Percentiles rank a stretch among this genome's conserved stretches.
phyloP scores from a whole-genome alignment of 1,140 invertebrate genomes.

The Plectus sambesii region DNA sequence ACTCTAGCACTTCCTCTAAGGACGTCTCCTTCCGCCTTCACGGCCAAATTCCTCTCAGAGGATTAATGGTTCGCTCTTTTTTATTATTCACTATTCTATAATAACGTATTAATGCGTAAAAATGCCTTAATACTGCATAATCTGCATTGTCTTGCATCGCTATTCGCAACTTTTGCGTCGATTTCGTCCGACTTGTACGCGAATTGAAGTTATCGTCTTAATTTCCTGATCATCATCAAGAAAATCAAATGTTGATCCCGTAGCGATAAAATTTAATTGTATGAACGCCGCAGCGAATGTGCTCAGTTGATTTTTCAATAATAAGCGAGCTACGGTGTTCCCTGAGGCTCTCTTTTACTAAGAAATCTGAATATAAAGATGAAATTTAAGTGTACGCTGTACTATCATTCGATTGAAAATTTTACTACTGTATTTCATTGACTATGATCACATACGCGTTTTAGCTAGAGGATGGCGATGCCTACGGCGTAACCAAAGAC shows the following conservation, averaged over 20 bases:
- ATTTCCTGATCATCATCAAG: neutral
- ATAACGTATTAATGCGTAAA: conserved; percentile 2
- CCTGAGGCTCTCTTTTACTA: too few relatives aligned
- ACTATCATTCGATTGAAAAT: too few relatives aligned
- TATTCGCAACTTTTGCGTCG: neutral
- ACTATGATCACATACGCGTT: too few relatives aligned
- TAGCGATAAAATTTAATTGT: too few relatives aligned
- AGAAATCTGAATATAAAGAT: too few relatives aligned
- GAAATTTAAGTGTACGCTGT: too few relatives aligned
- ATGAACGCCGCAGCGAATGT: too few relatives aligned
- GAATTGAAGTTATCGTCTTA: neutral
- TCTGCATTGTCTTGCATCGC: neutral
- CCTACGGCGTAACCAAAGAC: too few relatives aligned
- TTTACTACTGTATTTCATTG: too few relatives aligned
- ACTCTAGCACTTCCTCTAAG: neutral
- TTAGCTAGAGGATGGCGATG: too few relatives aligned
- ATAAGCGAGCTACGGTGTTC: too few relatives aligned
- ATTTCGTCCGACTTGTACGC: neutral
- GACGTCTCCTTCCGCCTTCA: neutral
- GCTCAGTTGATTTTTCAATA: too few relatives aligned
- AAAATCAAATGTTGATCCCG: neutral
- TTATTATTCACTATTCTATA: neutral
- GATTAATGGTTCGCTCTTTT: conserved; percentile 1
- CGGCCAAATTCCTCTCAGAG: conserved; percentile 3
- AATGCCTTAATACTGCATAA: neutral